Evolutionary conservation across 1,140 invertebrate species (phyloP).

Genomic region (Aphelinus atriplicis): DNA sequence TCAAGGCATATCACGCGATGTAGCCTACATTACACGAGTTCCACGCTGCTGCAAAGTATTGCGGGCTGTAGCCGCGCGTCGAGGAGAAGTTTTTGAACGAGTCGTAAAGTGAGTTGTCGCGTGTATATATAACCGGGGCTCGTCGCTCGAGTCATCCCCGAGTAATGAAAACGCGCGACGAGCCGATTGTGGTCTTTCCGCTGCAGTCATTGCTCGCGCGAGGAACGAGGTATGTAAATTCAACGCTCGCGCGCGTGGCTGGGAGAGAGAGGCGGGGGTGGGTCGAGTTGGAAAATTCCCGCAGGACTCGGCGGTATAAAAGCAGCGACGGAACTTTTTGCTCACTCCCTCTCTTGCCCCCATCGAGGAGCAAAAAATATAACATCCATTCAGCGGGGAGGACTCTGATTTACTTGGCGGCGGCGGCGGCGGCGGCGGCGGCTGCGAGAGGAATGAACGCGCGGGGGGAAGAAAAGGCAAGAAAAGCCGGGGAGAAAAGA

Average conservation of each 20-base stretch:
- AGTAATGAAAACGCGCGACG: conserved; percentile 5
- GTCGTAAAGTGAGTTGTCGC: no score
- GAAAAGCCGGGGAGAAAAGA: conserved; percentile 1
- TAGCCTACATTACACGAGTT: no score
- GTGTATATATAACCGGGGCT: no score
- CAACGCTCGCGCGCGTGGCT: background rate
- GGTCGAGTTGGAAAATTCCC: background rate
- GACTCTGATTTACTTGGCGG: conserved; percentile 12
- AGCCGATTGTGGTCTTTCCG: background rate
- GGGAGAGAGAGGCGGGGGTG: no score
- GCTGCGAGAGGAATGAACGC: no score
- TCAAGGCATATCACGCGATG: no score
- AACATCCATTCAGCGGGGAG: background rate
- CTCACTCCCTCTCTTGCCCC: no score
- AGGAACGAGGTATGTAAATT: conserved; percentile 8
- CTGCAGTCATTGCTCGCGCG: background rate
- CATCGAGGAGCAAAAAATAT: conserved; percentile 15
- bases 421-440: background rate
- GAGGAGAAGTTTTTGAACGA: no score
- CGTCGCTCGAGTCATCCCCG: background rate
- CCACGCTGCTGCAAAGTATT: no score
- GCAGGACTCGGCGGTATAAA: background rate
- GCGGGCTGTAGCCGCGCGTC: no score
- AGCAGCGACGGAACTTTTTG: conserved; percentile 1
- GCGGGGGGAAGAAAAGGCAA: background rate